phyloP scores from a whole-genome alignment of 2,797 vertebrate species.

The Thalassophryne amazonica region DNA sequence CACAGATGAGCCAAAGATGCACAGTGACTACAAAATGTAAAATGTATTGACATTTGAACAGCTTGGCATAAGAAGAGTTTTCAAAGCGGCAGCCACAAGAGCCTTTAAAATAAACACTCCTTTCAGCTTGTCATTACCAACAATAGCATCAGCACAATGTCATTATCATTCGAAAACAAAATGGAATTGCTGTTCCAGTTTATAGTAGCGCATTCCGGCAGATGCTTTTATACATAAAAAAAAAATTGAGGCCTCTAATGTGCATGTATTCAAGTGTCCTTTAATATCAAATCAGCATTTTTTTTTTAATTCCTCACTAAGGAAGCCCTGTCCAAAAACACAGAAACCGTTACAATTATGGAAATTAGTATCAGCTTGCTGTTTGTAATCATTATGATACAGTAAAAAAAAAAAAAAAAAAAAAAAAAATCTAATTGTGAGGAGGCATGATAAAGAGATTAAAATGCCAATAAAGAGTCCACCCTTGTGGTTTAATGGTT shows the following conservation, averaged over 20 bases:
- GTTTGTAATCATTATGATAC: conserved; percentile 53
- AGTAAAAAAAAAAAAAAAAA: no score
- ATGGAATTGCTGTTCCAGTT: conserved; percentile 53
- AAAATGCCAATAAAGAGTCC: conserved; percentile 29
- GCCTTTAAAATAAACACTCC: conserved; percentile 65
- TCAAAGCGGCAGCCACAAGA: conserved; percentile 48
- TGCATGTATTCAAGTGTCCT: conserved; percentile 44
- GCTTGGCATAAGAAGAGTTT: conserved; percentile 51
- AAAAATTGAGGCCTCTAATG: conserved; percentile 42
- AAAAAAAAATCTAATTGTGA: conserved; percentile 36
- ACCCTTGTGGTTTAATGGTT: conserved; percentile 17
- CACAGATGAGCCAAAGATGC: conserved; percentile 29
- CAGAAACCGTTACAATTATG: conserved; percentile 43
- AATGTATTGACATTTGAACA: conserved; percentile 56
- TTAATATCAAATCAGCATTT: conserved; percentile 37
- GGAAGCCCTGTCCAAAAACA: conserved; percentile 24
- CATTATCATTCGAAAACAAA: conserved; percentile 51
- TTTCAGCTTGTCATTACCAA: conserved; percentile 58
- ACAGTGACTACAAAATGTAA: conserved; percentile 37
- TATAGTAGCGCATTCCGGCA: conserved; percentile 46
- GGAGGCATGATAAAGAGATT: conserved; percentile 37
- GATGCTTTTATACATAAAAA: conserved; percentile 53
- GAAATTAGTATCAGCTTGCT: conserved; percentile 46
- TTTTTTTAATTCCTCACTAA: conserved; percentile 24
- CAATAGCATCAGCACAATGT: conserved; percentile 61